phyloP scores from a whole-genome alignment of 2,797 vertebrate genomes.

The Helarctos malayanus region DNA sequence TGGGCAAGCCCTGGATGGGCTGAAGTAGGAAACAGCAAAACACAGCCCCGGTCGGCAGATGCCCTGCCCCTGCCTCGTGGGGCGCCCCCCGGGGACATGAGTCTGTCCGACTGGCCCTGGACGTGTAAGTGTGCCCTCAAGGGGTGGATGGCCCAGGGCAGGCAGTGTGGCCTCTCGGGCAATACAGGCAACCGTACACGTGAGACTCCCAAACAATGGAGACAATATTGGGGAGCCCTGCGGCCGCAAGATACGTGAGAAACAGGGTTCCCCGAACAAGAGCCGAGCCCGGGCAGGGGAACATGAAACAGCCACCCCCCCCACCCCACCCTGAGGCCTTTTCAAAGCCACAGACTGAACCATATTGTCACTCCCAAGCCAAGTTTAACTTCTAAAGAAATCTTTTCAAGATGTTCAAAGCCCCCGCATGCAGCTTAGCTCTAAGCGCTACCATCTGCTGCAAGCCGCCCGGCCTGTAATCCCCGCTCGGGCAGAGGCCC shows the following conservation, averaged over 20 bases:
- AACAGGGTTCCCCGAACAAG: neutral
- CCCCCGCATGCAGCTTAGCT: conserved; percentile 80
- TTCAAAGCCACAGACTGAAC: conserved; percentile 79
- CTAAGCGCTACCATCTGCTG: conserved; percentile 88
- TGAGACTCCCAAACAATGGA: conserved; percentile 51
- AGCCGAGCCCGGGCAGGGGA: neutral
- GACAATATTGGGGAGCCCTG: neutral
- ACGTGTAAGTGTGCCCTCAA: neutral
- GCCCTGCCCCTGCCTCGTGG: neutral
- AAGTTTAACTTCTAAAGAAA: conserved; percentile 87
- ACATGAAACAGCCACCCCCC: conserved; percentile 41
- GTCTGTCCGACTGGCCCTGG: neutral
- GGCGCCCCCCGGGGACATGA: rapidly evolving
- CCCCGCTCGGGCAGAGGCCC: conserved; percentile 62
- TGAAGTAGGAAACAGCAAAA: neutral
- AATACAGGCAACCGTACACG: neutral
- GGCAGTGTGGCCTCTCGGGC: neutral
- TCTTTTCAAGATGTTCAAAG: conserved; percentile 89
- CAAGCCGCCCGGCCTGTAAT: conserved; percentile 70
- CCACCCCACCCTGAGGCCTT: conserved; percentile 62
- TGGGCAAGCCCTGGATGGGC: rapidly evolving
- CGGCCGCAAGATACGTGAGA: neutral
- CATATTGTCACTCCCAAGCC: conserved; percentile 82
- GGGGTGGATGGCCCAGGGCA: neutral
- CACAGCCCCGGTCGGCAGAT: neutral